Conservation (phyloP, 2,113 vertebrate genomes). For the Orthonyx spaldingii region DNA sequence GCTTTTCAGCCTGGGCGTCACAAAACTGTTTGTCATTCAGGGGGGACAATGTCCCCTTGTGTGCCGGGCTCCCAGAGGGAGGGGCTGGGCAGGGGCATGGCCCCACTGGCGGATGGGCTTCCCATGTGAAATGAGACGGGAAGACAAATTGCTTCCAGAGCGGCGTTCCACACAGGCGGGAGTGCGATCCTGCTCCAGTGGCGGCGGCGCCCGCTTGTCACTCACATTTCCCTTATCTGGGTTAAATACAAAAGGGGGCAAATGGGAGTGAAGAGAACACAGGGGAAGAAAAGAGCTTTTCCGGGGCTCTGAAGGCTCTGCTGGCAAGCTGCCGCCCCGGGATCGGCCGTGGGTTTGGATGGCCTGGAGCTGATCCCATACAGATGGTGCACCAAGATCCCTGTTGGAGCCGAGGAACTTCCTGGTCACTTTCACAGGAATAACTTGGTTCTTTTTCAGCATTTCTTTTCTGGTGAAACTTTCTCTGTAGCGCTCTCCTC, state of each 20-base stretch:
- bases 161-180: background rate
- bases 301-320: fast-evolving
- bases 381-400: background rate
- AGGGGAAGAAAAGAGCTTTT: background rate
- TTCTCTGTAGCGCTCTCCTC: background rate
- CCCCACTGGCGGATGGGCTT: background rate
- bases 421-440: background rate
- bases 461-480: background rate
- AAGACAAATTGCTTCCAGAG: slow-evolving; percentile 12
- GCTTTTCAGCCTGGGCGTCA: slow-evolving; percentile 5
- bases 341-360: background rate
- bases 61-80: background rate
- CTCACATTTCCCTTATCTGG: background rate
- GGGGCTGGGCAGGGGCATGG: background rate
- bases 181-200: background rate
- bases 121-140: slow-evolving; percentile 15
- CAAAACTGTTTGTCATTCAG: slow-evolving; percentile 15
- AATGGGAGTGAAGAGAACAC: background rate
- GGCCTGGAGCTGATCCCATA: background rate
- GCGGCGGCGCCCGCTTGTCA: background rate
- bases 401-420: background rate
- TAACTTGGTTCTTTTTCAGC: background rate
- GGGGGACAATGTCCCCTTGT: slow-evolving; percentile 46
- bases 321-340: fast-evolving
- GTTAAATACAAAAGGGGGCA: background rate